Conservation (phyloP, 2,113 vertebrate genomes). For the Arothron firmamentum region DNA sequence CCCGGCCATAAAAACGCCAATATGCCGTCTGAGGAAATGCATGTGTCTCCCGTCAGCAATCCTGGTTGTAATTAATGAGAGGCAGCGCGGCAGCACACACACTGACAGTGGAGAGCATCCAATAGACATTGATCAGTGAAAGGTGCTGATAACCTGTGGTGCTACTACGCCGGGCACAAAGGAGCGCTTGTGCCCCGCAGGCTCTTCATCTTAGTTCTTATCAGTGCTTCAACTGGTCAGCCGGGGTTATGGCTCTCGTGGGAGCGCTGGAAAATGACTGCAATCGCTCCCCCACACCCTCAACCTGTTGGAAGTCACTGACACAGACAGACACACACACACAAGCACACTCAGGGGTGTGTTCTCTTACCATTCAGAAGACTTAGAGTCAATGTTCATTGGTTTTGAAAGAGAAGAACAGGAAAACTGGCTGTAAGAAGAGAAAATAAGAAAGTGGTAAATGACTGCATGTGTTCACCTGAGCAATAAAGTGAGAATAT, state of each 20-base stretch:
- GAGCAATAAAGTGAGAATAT: background rate
- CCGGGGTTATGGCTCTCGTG: constrained; percentile 55
- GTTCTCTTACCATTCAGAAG: constrained; percentile 51
- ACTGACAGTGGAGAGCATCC: constrained; percentile 59
- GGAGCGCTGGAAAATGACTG: constrained; percentile 53
- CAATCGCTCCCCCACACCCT: constrained; percentile 39
- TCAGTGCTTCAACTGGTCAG: constrained; percentile 37
- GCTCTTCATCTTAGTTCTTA: constrained; percentile 68
- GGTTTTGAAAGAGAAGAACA: constrained; percentile 75
- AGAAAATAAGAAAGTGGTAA: constrained; percentile 8
- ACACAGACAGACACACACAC: constrained; percentile 1
- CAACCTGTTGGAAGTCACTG: background rate
- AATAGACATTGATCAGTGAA: constrained; percentile 67
- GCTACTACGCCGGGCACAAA: constrained; percentile 59
- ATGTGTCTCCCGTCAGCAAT: constrained; percentile 48
- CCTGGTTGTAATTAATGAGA: constrained; percentile 67
- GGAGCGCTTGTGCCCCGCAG: constrained; percentile 46
- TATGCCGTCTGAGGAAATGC: constrained; percentile 51
- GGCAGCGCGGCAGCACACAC: constrained; percentile 31
- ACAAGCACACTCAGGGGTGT: constrained; percentile 17
- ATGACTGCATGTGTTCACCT: constrained; percentile 2
- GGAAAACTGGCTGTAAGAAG: constrained; percentile 74
- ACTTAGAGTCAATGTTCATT: constrained; percentile 56
- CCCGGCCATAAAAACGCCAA: constrained; percentile 74
- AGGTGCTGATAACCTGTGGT: constrained; percentile 50